These are phyloP conservation scores for Heteromormyrus szaboi DNA, from an alignment of 2,797 vertebrate species.

Conservation along the genomic window DNA sequence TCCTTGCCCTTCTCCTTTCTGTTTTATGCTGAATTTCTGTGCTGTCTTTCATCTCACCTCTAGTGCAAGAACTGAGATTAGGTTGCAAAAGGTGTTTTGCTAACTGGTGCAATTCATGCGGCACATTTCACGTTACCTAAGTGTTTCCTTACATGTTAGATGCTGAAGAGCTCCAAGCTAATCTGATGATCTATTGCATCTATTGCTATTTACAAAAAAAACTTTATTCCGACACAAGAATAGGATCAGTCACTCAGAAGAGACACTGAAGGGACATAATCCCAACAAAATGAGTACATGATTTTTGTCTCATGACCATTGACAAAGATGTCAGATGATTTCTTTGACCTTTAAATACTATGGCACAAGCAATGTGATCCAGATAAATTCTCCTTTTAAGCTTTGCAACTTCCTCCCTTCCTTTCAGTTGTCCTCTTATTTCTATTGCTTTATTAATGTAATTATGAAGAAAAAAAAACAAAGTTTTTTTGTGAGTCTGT, in stretches of 20 bases:
- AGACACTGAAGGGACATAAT: neutral
- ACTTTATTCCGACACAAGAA: neutral
- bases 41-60: conserved; percentile 5
- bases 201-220: neutral
- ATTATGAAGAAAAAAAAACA: neutral
- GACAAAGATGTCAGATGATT: neutral
- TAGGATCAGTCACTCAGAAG: neutral
- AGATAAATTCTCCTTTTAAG: neutral
- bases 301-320: conserved; percentile 3
- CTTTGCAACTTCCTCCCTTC: neutral
- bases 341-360: neutral
- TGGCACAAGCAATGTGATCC: neutral
- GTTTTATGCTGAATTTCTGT: neutral
- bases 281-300: neutral
- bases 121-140: neutral
- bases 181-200: neutral
- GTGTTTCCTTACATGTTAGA: neutral
- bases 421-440: neutral
- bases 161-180: neutral
- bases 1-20: neutral
- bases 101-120: neutral
- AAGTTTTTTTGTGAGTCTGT: neutral
- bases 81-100: neutral
- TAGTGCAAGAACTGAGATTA: neutral
- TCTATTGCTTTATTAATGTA: neutral